Base-by-base conservation (phyloP, 2,797 vertebrate species). In the Neostethus bicornis region DNA sequence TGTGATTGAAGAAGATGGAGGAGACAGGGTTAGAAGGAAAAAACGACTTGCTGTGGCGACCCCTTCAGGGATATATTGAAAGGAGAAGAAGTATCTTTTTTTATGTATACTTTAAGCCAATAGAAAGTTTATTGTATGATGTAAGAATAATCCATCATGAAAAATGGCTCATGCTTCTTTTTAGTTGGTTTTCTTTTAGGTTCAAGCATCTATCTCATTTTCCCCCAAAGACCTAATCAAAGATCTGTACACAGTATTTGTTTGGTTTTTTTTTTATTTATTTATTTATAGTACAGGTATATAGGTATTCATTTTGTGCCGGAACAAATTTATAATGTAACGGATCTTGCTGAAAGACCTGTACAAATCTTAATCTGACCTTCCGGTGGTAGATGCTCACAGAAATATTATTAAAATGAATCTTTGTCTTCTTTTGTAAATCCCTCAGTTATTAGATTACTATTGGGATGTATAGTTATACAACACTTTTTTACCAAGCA, bases 351-450 rank as follows among this genome's bases (percentile, higher is more conserved):
- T 32, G 47, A 66, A 79, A 85, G 73, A 57, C 49, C 24, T 16
- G 53, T 67, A 57, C 59, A 77, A 73, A 73, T 83, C 73, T 75
- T 55, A 75, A 56, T 68, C 72, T 85, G 85, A 88, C 80, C 80
- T 84, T 85, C 64, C 9, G 34, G 70, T 73, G 70, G 35, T 17
- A 19, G 53, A 63, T 53, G 72, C 58, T 53, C 61, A 50, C n/a
- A 17, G 56, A 80, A 74, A 84, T 54, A 64, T 45, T 69, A 59
- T 79, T 67, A 61, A 78, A 78, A 83, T 87, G 61, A 73, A 80
- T 85, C 62, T 69, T 55, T 75, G 71, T 84, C 65, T 69, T 68
- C 52, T 51, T 25, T 53, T 29, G 44, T 61, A 61, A 72, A 66
- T 67, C 43, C 66, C 32, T 42, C 45, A 65, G 51, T 65, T 54